Evolutionary conservation across 2,113 vertebrate species (phyloP).

Genomic region (Clinocottus analis): DNA sequence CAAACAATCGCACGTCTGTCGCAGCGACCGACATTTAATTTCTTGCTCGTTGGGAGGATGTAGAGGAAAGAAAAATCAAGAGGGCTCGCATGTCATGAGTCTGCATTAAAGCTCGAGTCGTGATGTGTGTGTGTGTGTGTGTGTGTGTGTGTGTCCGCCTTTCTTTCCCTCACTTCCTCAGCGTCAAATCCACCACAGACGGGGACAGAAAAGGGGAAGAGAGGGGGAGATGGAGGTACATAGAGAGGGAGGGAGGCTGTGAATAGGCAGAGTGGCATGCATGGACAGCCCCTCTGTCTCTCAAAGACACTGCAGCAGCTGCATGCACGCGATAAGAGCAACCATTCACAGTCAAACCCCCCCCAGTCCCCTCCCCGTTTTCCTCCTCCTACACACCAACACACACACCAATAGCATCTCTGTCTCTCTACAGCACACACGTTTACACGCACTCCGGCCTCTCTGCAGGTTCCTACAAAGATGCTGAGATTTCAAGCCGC

Average conservation of each 20-base stretch:
- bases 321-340: conserved; percentile 82
- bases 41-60: conserved; percentile 50
- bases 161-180: conserved; percentile 49
- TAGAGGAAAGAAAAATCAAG: conserved; percentile 28
- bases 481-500: conserved; percentile 58
- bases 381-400: conserved; percentile 69
- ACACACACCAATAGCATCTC: conserved; percentile 41
- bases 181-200: conserved; percentile 56
- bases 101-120: conserved; percentile 63
- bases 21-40: conserved; percentile 56
- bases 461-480: conserved; percentile 52
- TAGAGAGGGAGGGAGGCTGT: conserved; percentile 59
- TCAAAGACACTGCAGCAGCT: conserved; percentile 83
- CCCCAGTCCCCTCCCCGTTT: conserved; percentile 58
- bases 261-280: conserved; percentile 76
- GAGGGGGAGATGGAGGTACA: conserved; percentile 26
- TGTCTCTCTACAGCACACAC: conserved; percentile 21
- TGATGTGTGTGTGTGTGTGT: too few relatives aligned
- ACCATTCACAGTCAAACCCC: conserved; percentile 75
- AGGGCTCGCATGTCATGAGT: conserved; percentile 54
- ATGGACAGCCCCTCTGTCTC: conserved; percentile 78
- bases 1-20: conserved; percentile 35
- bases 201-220: conserved; percentile 34
- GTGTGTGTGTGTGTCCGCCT: too few relatives aligned
- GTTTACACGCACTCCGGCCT: conserved; percentile 36